Conservation (phyloP, 2,113 vertebrate genomes). For the Gnathonemus longibarbis region DNA sequence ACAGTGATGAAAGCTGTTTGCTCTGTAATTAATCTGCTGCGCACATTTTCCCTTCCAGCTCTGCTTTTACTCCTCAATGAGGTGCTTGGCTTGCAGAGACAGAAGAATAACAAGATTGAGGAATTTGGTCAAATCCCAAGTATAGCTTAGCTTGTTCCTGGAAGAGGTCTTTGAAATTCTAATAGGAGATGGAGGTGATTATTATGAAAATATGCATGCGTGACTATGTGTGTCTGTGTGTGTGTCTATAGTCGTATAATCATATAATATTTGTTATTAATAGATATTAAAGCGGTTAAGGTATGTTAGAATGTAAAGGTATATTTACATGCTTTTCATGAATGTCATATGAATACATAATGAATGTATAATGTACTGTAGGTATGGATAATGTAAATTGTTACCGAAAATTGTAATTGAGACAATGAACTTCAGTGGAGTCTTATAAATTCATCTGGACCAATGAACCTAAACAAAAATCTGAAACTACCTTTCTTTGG, state of each 20-base stretch:
- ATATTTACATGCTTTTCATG: background rate
- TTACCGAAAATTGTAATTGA: background rate
- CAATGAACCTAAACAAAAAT: background rate
- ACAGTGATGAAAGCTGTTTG: background rate
- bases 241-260: background rate
- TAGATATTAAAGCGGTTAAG: background rate
- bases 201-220: background rate
- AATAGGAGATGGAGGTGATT: background rate
- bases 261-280: background rate
- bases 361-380: background rate
- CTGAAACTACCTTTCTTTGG: background rate
- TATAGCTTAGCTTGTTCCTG: conserved; percentile 10
- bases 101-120: background rate
- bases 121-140: conserved; percentile 14
- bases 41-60: background rate
- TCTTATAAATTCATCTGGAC: background rate
- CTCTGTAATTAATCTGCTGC: background rate
- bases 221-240: background rate
- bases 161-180: conserved; percentile 1
- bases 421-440: background rate
- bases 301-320: background rate
- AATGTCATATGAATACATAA: background rate
- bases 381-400: background rate
- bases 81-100: background rate
- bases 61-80: background rate